These are phyloP conservation scores for Lasioglossum lativentre DNA, from an alignment of 2,888 invertebrate species.

Conservation along the genomic window DNA sequence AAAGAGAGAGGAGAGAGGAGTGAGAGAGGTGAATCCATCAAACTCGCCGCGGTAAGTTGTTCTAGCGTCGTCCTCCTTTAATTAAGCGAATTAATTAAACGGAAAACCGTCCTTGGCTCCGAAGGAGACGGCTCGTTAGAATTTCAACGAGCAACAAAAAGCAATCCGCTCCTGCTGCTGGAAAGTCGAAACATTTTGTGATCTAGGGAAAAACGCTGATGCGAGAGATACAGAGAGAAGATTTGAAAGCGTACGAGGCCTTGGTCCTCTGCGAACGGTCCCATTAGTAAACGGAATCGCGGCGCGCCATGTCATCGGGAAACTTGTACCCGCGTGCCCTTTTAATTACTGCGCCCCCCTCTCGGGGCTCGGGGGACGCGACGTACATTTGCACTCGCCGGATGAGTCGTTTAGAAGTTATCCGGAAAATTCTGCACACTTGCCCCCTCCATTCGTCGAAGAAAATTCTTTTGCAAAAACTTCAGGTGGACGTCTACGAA, in stretches of 20 bases:
- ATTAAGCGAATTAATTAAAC: conserved; percentile 62
- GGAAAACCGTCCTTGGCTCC: conserved; percentile 33
- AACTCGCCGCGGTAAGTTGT: conserved; percentile 48
- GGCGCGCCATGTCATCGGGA: conserved; percentile 31
- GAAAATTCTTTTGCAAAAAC: too few species aligned
- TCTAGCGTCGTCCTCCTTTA: conserved; percentile 51
- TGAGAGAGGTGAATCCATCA: conserved; percentile 39
- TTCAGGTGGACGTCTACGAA: too few species aligned
- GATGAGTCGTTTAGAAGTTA: conserved; percentile 75
- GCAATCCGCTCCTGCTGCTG: neutral
- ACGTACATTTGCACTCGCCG: conserved; percentile 73
- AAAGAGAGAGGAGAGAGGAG: neutral
- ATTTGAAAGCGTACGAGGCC: neutral
- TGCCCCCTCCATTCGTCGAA: neutral
- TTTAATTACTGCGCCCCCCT: conserved; percentile 70
- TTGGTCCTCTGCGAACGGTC: conserved; percentile 3
- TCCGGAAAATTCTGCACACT: conserved; percentile 37
- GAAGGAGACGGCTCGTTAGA: conserved; percentile 41
- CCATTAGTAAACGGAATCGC: conserved; percentile 10
- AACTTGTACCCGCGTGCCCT: conserved; percentile 58
- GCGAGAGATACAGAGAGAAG: neutral
- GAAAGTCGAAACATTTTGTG: neutral
- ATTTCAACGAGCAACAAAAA: conserved; percentile 24
- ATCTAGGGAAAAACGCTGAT: neutral
- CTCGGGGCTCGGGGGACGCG: neutral